Percentiles rank a stretch among this genome's conserved stretches.
These are phyloP conservation scores for Antennarius striatus DNA, from an alignment of 2,113 vertebrate genomes.

Conservation along the genomic window DNA sequence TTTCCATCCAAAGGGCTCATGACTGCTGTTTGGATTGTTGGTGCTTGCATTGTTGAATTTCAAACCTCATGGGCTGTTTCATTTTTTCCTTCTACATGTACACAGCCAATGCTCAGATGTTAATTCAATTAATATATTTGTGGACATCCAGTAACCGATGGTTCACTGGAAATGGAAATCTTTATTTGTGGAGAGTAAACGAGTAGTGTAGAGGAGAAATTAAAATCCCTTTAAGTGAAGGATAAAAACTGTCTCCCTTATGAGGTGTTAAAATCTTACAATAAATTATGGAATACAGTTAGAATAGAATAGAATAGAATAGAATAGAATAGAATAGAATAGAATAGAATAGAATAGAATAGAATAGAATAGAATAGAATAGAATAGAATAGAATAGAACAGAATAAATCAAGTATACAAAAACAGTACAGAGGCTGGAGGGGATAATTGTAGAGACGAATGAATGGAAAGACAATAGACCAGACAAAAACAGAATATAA, in stretches of 20 bases:
- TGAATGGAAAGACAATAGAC: background rate
- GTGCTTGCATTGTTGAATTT: background rate
- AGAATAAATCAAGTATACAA: too few species aligned
- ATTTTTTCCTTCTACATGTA: too few species aligned
- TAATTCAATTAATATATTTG: too few species aligned
- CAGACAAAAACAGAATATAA: background rate
- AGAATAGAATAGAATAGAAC: background rate
- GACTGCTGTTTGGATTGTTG: conserved; percentile 11
- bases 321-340: background rate
- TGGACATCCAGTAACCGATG: conserved; percentile 9
- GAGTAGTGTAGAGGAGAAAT: conserved; percentile 27
- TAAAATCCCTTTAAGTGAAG: conserved; percentile 37
- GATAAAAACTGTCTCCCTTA: conserved; percentile 21
- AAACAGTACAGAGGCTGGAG: background rate
- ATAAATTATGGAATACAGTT: background rate
- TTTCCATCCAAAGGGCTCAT: conserved; percentile 23
- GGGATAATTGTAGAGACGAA: background rate
- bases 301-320: background rate
- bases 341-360: background rate
- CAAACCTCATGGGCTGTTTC: too few species aligned
- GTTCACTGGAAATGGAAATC: conserved; percentile 19
- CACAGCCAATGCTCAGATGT: too few species aligned
- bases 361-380: background rate
- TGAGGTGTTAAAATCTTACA: conserved; percentile 19
- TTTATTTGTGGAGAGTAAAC: conserved; percentile 12